Evolutionary conservation across 2,888 invertebrate species (phyloP).

Genomic region (Anoplius nigerrimus): DNA sequence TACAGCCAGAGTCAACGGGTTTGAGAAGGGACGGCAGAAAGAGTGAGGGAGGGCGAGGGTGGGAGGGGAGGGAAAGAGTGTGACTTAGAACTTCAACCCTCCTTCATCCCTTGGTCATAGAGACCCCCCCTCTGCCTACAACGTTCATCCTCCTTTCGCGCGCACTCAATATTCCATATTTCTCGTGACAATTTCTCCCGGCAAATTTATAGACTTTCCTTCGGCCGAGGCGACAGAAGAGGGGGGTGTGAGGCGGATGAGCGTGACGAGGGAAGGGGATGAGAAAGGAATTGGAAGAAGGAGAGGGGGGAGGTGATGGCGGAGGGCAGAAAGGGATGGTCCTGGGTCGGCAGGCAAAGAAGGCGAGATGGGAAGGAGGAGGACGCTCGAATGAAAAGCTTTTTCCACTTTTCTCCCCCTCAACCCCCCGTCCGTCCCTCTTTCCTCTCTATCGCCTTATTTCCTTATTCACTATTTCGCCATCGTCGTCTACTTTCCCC

Average conservation of each 20-base stretch:
- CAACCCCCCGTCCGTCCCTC: background rate
- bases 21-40: no score
- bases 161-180: constrained; percentile 65
- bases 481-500: background rate
- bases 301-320: constrained; percentile 13
- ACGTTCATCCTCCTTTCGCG: constrained; percentile 26
- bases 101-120: background rate
- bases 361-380: constrained; percentile 27
- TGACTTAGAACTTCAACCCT: background rate
- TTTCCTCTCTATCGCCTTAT: background rate
- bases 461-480: background rate
- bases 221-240: constrained; percentile 30
- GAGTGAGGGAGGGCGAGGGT: background rate
- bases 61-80: background rate
- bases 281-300: constrained; percentile 2
- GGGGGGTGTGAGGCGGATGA: constrained; percentile 11
- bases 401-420: constrained; percentile 2
- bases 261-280: constrained; percentile 3
- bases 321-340: constrained; percentile 17
- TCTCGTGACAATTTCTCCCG: constrained; percentile 64
- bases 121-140: background rate
- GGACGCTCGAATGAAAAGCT: constrained; percentile 50
- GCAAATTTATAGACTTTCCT: constrained; percentile 66
- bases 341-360: constrained; percentile 12
- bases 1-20: no score